Evolutionary conservation across 2,797 vertebrate genomes (phyloP), one percentile per base, ranked within the genome.

Genomic region (Psittacula echo): DNA sequence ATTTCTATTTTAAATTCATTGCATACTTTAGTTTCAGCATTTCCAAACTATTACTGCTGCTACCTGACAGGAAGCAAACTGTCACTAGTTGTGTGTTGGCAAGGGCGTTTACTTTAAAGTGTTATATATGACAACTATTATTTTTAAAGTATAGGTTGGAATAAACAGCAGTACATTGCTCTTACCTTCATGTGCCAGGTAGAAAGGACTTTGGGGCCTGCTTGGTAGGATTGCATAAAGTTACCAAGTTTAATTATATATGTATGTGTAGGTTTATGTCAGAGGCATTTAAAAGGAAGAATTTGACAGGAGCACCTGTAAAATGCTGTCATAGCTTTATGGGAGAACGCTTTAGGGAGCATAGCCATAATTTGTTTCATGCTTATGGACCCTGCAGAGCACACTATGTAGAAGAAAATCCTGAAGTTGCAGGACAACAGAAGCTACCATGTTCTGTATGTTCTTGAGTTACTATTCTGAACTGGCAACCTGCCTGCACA

Each of bases 1-100:
- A 47, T 68, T 93, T 89, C 79, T 70, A 6, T 90, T 94, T 94
- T 95, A 61, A 92, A 22, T 79, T 84, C 42, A 54, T 64, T 88
- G 23, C 24, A 54, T 48, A 37, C 87, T 96, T 86, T 15, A 90
- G 29, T 50, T 78, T 82, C 7, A 37, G 66, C 18, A 17, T 82
- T 70, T 94, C n/a, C 66, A 51, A 90, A 47, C 24, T 61, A 50
- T 19, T 56, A 50, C 56, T 27, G 8, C 68, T 86, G 68, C 53
- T 78, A 34, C 21, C 41, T 58, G 44, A 47, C 14, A 65, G 5
- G 20, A 62, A 78, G 54, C 75, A 54, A 78, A 30, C 27, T 92
- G 72, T 93, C 41, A 21, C 14, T 54, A 29, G 14, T 27, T 48
- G n/a, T 29, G 5, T 62, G n/a, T 47, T 48, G 39, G 48, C 34